Conservation (phyloP, 2,797 vertebrate genomes). For the Xiphorhynchus erythropygius region DNA sequence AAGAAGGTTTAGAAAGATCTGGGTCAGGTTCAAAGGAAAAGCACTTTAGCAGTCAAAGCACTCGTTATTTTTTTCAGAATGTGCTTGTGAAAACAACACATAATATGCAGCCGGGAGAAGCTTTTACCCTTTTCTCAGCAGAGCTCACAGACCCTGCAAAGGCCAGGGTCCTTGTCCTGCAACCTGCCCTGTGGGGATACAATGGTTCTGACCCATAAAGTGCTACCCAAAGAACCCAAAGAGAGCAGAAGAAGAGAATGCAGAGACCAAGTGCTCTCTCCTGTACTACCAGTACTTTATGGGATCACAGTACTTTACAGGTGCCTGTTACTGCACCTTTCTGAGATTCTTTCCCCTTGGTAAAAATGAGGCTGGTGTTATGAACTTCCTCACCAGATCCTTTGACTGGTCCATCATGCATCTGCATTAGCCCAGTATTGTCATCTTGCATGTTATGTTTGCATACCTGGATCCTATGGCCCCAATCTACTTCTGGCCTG, state of each 20-base stretch:
- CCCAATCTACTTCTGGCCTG: not conserved
- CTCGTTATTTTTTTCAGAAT: not conserved
- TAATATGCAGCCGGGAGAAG: not conserved
- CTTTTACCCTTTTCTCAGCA: not conserved
- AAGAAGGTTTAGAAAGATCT: conserved; percentile 34
- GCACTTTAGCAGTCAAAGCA: conserved; percentile 33
- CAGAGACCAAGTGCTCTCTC: not conserved
- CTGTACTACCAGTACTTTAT: not conserved
- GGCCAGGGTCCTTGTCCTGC: not conserved
- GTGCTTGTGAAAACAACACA: not conserved
- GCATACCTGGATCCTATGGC: not conserved
- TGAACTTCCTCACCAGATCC: not conserved
- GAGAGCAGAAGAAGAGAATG: not conserved
- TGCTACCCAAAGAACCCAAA: not conserved
- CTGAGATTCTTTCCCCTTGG: not conserved
- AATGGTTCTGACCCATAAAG: not conserved
- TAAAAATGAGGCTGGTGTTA: not conserved
- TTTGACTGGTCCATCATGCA: not conserved
- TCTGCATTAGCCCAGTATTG: not conserved
- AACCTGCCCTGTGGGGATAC: not conserved
- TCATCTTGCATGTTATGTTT: not conserved
- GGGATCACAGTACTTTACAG: not conserved
- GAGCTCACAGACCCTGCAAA: not conserved
- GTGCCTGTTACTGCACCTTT: not conserved
- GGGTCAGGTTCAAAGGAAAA: conserved; percentile 58